A percentile compares a stretch with the other conserved stretches of the same genome.
Evolutionary conservation across 2,797 vertebrate genomes (phyloP).

Genomic region (Philypnodon macrostomus): DNA sequence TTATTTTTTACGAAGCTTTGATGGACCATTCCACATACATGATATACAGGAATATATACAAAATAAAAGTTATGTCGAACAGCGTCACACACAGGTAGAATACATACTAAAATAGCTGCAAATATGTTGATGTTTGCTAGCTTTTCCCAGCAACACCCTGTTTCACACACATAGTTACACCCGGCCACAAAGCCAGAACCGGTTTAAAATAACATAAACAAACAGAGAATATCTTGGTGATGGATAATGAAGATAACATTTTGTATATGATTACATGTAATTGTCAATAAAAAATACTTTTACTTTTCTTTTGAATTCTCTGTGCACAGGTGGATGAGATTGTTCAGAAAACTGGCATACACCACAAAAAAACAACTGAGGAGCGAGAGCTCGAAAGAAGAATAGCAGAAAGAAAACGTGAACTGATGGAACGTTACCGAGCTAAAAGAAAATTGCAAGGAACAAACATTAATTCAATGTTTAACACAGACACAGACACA

Average conservation of each 20-base stretch:
- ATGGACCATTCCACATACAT: no score
- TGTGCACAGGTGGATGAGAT: slow-evolving; percentile 67
- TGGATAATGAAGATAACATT: neutral
- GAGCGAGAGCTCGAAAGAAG: slow-evolving; percentile 43
- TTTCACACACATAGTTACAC: slow-evolving; percentile 12
- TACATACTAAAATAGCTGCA: neutral
- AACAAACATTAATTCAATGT: neutral
- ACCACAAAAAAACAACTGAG: slow-evolving; percentile 21
- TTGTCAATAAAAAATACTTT: no score
- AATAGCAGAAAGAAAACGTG: slow-evolving; percentile 30
- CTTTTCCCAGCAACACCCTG: slow-evolving; percentile 20
- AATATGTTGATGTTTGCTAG: neutral
- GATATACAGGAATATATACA: no score
- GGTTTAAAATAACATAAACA: slow-evolving; percentile 13
- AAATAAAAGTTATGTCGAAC: no score
- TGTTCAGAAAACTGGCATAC: slow-evolving; percentile 48
- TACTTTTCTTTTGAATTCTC: neutral
- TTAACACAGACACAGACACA: neutral
- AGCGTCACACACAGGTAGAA: neutral
- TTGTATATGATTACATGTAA: neutral
- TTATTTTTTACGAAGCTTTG: no score
- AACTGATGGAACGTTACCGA: slow-evolving; percentile 41
- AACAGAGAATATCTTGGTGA: neutral
- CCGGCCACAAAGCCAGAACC: slow-evolving; percentile 1
- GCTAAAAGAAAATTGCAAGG: slow-evolving; percentile 29